Conservation (phyloP, 2,113 vertebrate genomes). For the Embiotoca jacksoni region DNA sequence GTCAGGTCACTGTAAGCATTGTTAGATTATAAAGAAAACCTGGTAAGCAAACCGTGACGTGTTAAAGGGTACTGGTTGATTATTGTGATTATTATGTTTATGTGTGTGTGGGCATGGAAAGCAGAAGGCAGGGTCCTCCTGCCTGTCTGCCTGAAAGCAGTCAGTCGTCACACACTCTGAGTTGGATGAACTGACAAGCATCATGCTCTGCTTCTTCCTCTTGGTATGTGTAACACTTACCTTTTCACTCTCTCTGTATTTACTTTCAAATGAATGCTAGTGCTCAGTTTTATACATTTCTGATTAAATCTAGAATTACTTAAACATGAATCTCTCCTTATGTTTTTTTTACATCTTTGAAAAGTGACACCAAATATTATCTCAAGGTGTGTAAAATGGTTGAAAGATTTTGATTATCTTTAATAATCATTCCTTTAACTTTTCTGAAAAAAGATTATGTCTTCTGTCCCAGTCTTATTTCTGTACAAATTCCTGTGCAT, state of each 20-base stretch:
- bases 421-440: not conserved
- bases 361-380: not conserved
- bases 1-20: too few relatives aligned
- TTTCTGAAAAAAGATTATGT: not conserved
- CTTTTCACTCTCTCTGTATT: not conserved
- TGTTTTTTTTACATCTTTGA: not conserved
- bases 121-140: slow-evolving; percentile 1
- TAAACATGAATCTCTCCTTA: not conserved
- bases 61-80: not conserved
- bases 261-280: not conserved
- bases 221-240: slow-evolving; percentile 45
- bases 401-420: not conserved
- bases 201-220: slow-evolving; percentile 50
- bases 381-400: not conserved
- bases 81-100: not conserved
- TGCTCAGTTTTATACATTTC: not conserved
- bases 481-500: not conserved
- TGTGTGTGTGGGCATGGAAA: slow-evolving; percentile 28
- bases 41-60: not conserved
- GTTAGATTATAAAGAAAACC: too few relatives aligned
- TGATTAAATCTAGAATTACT: not conserved
- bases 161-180: not conserved
- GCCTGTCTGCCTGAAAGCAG: not conserved
- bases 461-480: not conserved
- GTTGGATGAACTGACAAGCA: not conserved